Percentiles rank a stretch among this genome's conserved stretches.
phyloP scores from a whole-genome alignment of 1,140 invertebrate genomes.

The Ips nitidus region DNA sequence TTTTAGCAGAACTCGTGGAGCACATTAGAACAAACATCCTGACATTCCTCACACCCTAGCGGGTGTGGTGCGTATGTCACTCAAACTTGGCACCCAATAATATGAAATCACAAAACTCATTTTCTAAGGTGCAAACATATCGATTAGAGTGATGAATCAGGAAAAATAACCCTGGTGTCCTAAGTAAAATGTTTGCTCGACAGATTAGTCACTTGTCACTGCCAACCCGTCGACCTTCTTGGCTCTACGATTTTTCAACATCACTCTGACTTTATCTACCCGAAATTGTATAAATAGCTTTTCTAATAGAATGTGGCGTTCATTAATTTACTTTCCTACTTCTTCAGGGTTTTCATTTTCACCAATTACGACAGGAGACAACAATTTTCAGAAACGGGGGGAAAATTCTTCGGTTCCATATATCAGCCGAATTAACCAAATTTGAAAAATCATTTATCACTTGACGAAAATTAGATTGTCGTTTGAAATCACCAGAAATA shows the following conservation, averaged over 20 bases:
- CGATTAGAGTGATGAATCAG: constrained; percentile 22
- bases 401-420: not conserved
- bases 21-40: no score
- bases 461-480: constrained; percentile 20
- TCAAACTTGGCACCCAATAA: constrained; percentile 17
- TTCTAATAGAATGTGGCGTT: constrained; percentile 21
- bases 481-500: constrained; percentile 15
- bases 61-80: constrained; percentile 18
- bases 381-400: not conserved
- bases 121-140: constrained; percentile 30
- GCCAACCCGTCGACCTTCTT: constrained; percentile 21
- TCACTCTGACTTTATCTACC: constrained; percentile 26
- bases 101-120: constrained; percentile 21
- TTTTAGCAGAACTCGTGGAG: no score
- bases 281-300: constrained; percentile 34
- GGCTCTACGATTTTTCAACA: constrained; percentile 29
- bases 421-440: constrained; percentile 19
- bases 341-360: constrained; percentile 14
- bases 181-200: constrained; percentile 1
- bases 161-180: constrained; percentile 13
- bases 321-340: constrained; percentile 26
- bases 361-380: not conserved
- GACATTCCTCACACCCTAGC: not conserved
- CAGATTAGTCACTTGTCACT: constrained; percentile 32
- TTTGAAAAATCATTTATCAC: constrained; percentile 30